Percentiles rank a stretch among this genome's conserved stretches.
Conservation (phyloP, 1,140 invertebrate species). For the Colletes gigas region DNA sequence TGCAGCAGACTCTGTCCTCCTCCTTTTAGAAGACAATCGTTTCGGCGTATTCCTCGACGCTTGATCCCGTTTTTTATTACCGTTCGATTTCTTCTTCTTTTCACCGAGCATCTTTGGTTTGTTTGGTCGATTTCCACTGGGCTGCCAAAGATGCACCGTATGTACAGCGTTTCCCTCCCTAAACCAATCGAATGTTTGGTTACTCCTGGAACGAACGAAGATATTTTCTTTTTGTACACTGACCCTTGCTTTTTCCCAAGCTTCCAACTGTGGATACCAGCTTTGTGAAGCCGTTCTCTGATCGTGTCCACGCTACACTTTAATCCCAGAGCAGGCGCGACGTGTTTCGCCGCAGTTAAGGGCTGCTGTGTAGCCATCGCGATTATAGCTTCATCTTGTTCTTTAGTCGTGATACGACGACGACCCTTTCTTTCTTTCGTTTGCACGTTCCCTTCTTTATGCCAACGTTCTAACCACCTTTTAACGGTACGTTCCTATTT, state of each 20-base stretch:
- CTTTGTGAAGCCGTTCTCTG: constrained; percentile 78
- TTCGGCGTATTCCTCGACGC: constrained; percentile 35
- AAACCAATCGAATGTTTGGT: constrained; percentile 30
- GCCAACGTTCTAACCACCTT: constrained; percentile 79
- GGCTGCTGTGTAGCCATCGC: constrained; percentile 79
- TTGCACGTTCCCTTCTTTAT: constrained; percentile 79
- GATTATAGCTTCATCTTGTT: constrained; percentile 78
- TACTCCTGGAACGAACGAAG: not conserved
- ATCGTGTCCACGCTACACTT: constrained; percentile 80
- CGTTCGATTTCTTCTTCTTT: constrained; percentile 67
- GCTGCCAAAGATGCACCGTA: constrained; percentile 79
- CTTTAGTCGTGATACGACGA: constrained; percentile 78
- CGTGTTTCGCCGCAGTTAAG: constrained; percentile 78
- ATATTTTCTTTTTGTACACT: constrained; percentile 11
- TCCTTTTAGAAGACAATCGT: constrained; percentile 37
- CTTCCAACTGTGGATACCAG: constrained; percentile 80
- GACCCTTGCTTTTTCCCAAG: constrained; percentile 79
- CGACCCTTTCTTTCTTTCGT: constrained; percentile 79
- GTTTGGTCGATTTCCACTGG: constrained; percentile 78
- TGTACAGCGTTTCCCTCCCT: constrained; percentile 78
- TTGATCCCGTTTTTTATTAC: constrained; percentile 62
- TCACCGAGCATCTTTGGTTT: constrained; percentile 71
- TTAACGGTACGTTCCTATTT: constrained; percentile 78
- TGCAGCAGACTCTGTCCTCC: constrained; percentile 54
- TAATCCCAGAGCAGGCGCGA: constrained; percentile 77